Percentiles rank a stretch among this genome's conserved stretches.
Evolutionary conservation across 2,113 vertebrate species (phyloP).

Genomic region (Podilymbus podiceps): DNA sequence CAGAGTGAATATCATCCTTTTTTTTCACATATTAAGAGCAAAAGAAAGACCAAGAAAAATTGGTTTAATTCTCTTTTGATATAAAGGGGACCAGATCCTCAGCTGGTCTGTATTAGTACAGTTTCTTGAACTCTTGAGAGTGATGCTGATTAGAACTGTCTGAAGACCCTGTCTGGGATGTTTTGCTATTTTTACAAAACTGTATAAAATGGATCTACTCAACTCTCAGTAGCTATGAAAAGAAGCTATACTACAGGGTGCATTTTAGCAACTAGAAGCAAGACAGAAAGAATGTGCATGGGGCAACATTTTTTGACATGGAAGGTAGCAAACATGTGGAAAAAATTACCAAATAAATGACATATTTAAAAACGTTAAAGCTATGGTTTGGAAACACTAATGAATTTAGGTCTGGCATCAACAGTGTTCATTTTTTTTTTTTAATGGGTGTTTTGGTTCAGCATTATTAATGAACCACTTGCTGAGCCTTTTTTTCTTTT

Average conservation of each 20-base stretch:
- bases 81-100: background rate
- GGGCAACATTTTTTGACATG: background rate
- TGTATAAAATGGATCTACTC: background rate
- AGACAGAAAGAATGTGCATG: background rate
- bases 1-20: background rate
- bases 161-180: constrained; percentile 19
- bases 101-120: constrained; percentile 35
- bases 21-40: background rate
- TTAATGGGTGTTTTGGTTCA: background rate
- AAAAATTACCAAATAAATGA: background rate
- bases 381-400: background rate
- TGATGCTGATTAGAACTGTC: constrained; percentile 33
- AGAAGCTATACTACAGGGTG: background rate
- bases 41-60: constrained; percentile 11
- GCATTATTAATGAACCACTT: background rate
- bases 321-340: background rate
- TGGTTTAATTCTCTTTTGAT: background rate
- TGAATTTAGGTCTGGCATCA: constrained; percentile 10
- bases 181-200: background rate
- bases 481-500: constrained; percentile 1
- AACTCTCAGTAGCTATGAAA: background rate
- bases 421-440: background rate
- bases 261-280: background rate
- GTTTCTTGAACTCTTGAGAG: constrained; percentile 31
- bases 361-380: background rate